phyloP scores from a whole-genome alignment of 2,888 invertebrate species.

The Carpatolechia fugitivella region DNA sequence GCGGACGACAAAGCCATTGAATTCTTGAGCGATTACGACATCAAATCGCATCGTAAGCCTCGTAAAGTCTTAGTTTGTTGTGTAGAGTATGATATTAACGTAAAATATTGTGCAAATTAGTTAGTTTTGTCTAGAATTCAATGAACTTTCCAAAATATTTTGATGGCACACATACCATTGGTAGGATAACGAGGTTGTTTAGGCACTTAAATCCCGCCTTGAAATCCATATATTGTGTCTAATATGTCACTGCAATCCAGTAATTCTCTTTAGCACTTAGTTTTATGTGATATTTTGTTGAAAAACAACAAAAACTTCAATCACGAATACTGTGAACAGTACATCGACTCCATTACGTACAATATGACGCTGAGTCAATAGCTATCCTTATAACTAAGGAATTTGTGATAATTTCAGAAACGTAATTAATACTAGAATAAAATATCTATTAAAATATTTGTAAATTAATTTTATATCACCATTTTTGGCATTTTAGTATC shows the following conservation, averaged over 20 bases:
- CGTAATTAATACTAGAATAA: background rate
- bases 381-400: conserved; percentile 50
- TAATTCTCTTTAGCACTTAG: conserved; percentile 45
- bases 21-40: conserved; percentile 34
- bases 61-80: conserved; percentile 22
- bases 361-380: conserved; percentile 80
- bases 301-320: conserved; percentile 51
- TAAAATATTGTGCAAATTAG: conserved; percentile 26
- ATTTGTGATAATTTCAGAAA: conserved; percentile 34
- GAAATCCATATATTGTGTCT: conserved; percentile 58
- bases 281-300: conserved; percentile 56
- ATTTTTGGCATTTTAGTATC: background rate
- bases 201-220: conserved; percentile 40
- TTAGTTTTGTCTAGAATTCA: conserved; percentile 40
- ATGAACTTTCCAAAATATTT: conserved; percentile 79
- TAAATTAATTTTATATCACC: background rate
- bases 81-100: conserved; percentile 24
- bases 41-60: conserved; percentile 16
- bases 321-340: conserved; percentile 54
- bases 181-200: conserved; percentile 63
- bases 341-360: conserved; percentile 83
- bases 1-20: conserved; percentile 71
- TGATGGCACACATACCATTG: conserved; percentile 79
- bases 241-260: conserved; percentile 61
- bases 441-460: background rate